phyloP scores from a whole-genome alignment of 30 jellyfish, hydroid and myxozoan genomes.

The Turritopsis dohrnii region DNA sequence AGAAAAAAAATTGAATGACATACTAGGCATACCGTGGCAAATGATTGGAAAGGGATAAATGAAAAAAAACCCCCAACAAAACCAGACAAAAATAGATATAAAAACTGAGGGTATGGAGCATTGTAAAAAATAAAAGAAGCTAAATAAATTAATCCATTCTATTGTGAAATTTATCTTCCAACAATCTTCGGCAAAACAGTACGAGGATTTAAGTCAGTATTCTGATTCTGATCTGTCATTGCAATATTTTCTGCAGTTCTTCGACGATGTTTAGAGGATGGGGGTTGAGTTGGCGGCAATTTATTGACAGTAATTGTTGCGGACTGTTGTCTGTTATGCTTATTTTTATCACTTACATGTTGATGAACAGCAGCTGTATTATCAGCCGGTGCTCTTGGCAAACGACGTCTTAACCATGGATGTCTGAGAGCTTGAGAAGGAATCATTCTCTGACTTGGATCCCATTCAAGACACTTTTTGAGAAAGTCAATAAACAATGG shows the following conservation, averaged over 20 bases:
- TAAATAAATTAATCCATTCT: background rate
- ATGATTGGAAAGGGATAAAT: background rate
- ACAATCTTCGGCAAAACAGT: conserved; percentile 88
- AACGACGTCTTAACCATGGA: conserved; percentile 83
- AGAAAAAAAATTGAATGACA: background rate
- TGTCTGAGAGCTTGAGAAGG: conserved; percentile 92
- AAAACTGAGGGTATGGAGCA: background rate
- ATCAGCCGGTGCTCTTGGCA: conserved; percentile 92
- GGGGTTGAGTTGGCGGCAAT: conserved; percentile 80
- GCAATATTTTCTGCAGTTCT: conserved; percentile 77
- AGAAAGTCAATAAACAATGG: conserved; percentile 81
- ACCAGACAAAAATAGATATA: background rate
- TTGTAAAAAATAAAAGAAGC: background rate
- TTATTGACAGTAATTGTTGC: conserved; percentile 62
- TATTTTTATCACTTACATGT: conserved; percentile 50
- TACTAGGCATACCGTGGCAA: background rate
- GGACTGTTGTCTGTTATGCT: conserved; percentile 78
- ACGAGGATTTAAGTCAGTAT: conserved; percentile 66
- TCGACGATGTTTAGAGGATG: conserved; percentile 79
- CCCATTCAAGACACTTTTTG: conserved; percentile 93
- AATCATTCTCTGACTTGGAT: conserved; percentile 85
- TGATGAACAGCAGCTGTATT: conserved; percentile 35
- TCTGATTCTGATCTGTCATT: conserved; percentile 63
- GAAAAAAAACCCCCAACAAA: background rate
- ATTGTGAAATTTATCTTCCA: conserved; percentile 66